A percentile compares a stretch with the other conserved stretches of the same genome.
phyloP scores from a whole-genome alignment of 2,113 vertebrate species.

The Entomyzon cyanotis region DNA sequence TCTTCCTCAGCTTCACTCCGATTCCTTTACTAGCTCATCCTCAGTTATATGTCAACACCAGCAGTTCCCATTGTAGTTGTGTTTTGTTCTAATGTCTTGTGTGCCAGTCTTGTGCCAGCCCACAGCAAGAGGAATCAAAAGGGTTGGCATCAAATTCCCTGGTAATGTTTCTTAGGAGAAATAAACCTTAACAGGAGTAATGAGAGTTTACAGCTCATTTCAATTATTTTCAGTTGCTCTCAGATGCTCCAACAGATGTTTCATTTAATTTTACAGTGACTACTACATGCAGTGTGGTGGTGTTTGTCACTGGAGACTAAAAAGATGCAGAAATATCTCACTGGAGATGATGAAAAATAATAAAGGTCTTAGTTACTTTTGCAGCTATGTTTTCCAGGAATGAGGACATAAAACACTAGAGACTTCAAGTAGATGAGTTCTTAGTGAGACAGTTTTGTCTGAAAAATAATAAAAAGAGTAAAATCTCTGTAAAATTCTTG shows the following conservation, averaged over 20 bases:
- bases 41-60: neutral
- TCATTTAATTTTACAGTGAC: constrained; percentile 75
- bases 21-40: neutral
- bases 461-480: neutral
- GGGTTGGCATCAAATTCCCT: neutral
- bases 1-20: neutral
- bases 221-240: constrained; percentile 78
- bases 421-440: neutral
- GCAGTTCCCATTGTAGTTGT: neutral
- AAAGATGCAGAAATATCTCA: constrained; percentile 28
- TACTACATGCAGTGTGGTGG: neutral
- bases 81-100: neutral
- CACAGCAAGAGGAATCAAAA: neutral
- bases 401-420: neutral
- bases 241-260: constrained; percentile 69
- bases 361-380: neutral
- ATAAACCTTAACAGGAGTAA: constrained; percentile 60
- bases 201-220: constrained; percentile 62
- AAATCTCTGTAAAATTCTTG: neutral
- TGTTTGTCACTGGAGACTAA: constrained; percentile 39
- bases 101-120: neutral
- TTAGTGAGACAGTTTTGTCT: neutral
- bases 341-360: constrained; percentile 58
- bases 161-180: constrained; percentile 40
- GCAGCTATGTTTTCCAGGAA: neutral